Conservation (phyloP, 2,113 vertebrate genomes). For the Carassius gibelio region DNA sequence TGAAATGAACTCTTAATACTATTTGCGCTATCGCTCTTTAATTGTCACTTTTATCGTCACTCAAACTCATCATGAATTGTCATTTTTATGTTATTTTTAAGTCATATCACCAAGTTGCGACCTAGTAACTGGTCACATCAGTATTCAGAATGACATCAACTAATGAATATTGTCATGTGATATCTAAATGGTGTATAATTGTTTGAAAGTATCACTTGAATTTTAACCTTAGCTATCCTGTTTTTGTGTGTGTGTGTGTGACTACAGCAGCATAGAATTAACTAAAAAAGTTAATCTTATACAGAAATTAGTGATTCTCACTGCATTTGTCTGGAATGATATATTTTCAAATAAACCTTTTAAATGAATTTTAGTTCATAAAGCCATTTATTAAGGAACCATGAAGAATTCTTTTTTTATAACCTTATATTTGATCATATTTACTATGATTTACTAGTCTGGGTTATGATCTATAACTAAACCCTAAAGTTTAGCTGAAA, state of each 20-base stretch:
- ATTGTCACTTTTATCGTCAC: neutral
- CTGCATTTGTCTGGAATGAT: neutral
- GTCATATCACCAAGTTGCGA: conserved; percentile 16
- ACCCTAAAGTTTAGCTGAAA: neutral
- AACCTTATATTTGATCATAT: too few relatives aligned
- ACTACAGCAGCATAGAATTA: too few relatives aligned
- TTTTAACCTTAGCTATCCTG: too few relatives aligned
- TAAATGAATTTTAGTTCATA: neutral
- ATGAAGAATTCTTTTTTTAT: neutral
- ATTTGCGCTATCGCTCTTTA: conserved; percentile 62
- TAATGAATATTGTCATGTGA: neutral
- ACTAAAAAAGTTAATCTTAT: neutral
- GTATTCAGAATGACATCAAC: neutral
- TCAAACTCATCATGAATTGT: neutral
- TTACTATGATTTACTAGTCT: neutral
- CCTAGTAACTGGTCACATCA: neutral
- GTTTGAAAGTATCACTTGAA: too few relatives aligned
- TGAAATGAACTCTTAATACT: conserved; percentile 33
- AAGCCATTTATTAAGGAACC: neutral
- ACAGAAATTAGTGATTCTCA: neutral
- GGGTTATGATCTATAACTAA: neutral
- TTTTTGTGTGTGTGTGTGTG: too few relatives aligned
- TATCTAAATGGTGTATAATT: too few relatives aligned
- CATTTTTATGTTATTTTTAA: neutral
- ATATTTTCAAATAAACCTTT: neutral